These are phyloP conservation scores for Plusia festucae DNA, from an alignment of 2,888 invertebrate genomes.

Conservation along the genomic window DNA sequence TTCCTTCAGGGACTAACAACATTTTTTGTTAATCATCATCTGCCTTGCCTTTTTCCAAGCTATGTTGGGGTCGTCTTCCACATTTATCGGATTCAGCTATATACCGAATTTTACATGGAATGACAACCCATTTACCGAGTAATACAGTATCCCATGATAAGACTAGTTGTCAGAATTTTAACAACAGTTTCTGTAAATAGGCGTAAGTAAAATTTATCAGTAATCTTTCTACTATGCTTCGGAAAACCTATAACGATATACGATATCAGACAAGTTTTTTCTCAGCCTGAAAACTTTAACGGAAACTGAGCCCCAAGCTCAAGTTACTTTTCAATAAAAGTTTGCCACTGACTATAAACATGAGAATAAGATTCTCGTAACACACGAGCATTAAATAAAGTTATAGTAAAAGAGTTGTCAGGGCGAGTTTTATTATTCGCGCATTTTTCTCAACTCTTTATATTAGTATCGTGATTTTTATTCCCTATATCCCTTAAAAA, in stretches of 20 bases:
- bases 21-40: background rate
- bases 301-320: background rate
- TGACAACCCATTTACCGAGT: too few species aligned
- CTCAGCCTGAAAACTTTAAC: background rate
- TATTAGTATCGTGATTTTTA: too few species aligned
- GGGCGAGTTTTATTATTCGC: background rate
- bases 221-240: background rate
- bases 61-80: too few species aligned
- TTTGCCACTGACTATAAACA: slow-evolving; percentile 30
- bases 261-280: background rate
- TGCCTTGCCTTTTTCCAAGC: background rate
- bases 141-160: too few species aligned
- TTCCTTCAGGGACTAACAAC: background rate
- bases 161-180: too few species aligned
- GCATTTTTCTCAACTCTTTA: background rate
- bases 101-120: too few species aligned
- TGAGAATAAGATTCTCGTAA: slow-evolving; percentile 23
- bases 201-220: too few species aligned
- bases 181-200: too few species aligned
- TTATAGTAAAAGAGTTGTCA: background rate
- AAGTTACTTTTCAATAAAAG: slow-evolving; percentile 29
- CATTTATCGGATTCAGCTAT: too few species aligned
- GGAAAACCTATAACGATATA: too few species aligned
- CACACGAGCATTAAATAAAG: background rate
- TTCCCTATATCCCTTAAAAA: background rate